A percentile compares a stretch with the other conserved stretches of the same genome.
These are phyloP conservation scores for Pheosia tremula DNA, from an alignment of 2,888 invertebrate genomes.

Conservation along the genomic window DNA sequence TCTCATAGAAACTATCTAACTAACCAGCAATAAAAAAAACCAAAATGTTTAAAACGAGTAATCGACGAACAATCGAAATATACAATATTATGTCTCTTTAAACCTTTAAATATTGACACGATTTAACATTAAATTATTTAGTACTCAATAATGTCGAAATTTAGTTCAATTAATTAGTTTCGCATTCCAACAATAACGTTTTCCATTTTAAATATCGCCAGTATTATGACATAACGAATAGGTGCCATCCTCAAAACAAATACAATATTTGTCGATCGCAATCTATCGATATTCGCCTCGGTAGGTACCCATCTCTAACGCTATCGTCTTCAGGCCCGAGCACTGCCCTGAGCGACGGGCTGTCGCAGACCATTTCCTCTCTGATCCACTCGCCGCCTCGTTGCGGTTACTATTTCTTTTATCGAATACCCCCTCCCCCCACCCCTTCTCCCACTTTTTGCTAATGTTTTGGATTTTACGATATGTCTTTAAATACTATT, in stretches of 20 bases:
- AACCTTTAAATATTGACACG: too few relatives aligned
- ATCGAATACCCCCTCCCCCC: conserved; percentile 17
- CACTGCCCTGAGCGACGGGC: conserved; percentile 42
- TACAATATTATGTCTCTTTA: too few relatives aligned
- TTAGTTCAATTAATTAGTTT: too few relatives aligned
- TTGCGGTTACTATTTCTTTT: conserved; percentile 28
- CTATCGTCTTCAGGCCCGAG: conserved; percentile 35
- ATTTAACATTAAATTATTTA: too few relatives aligned
- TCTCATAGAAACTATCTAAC: background rate
- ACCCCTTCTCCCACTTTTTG: conserved; percentile 7
- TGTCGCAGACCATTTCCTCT: conserved; percentile 39
- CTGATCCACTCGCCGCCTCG: conserved; percentile 25
- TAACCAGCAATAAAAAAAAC: background rate
- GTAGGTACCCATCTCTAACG: conserved; percentile 30
- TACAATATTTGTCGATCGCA: background rate
- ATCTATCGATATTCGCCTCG: conserved; percentile 29
- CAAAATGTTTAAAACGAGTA: too few relatives aligned
- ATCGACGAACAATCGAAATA: too few relatives aligned
- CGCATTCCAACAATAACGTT: background rate
- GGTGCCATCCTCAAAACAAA: too few relatives aligned
- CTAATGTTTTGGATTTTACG: conserved; percentile 30
- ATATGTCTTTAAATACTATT: conserved; percentile 15
- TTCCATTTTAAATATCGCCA: background rate
- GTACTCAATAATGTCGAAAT: too few relatives aligned
- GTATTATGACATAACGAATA: too few relatives aligned